Evolutionary conservation across 2,888 invertebrate genomes (phyloP).

Genomic region (Microctonus brassicae): DNA sequence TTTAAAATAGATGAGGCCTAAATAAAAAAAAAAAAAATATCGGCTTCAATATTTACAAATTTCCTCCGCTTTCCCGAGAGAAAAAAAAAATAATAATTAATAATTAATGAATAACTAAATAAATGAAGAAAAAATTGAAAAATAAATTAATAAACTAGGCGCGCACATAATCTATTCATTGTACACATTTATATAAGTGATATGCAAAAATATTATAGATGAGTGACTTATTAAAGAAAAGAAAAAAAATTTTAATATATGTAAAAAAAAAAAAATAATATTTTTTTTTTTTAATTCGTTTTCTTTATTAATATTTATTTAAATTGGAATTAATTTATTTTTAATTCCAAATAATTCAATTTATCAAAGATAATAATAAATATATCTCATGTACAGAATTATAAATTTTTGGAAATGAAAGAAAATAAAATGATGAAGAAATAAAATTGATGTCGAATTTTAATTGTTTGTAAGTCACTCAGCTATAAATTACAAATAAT

Average conservation of each 20-base stretch:
- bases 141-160: slow-evolving; percentile 20
- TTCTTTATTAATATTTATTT: not conserved
- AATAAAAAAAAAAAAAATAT: slow-evolving; percentile 15
- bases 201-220: not conserved
- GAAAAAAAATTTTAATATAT: no score
- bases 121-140: not conserved
- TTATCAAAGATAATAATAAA: not conserved
- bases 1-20: slow-evolving; percentile 6
- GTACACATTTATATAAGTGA: slow-evolving; percentile 29
- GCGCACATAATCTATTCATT: slow-evolving; percentile 25
- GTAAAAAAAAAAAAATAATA: not conserved
- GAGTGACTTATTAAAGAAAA: not conserved
- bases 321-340: not conserved
- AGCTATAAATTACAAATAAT: not conserved
- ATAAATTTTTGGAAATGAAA: not conserved
- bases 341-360: not conserved
- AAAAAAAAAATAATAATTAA: not conserved
- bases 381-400: not conserved
- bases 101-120: slow-evolving; percentile 7
- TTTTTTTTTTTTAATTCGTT: not conserved
- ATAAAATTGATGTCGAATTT: not conserved
- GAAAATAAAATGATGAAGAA: not conserved
- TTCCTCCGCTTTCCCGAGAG: slow-evolving; percentile 26
- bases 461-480: not conserved
- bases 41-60: slow-evolving; percentile 17